Evolutionary conservation across 2,797 vertebrate genomes (phyloP).

Genomic region (Serranus cabrilla): DNA sequence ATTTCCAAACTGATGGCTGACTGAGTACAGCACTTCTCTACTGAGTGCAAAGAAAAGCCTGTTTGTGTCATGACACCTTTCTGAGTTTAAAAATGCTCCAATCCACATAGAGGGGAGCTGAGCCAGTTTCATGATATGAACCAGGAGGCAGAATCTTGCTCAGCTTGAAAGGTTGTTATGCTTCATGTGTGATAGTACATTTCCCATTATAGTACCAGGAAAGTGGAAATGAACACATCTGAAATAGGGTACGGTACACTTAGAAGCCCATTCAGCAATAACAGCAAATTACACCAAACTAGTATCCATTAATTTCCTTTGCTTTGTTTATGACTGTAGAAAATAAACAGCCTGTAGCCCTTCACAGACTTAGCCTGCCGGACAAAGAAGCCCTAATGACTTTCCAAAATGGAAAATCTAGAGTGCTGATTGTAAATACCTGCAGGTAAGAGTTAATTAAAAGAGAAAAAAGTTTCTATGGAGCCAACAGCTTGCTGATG

Average conservation of each 20-base stretch:
- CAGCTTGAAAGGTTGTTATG: constrained; percentile 11
- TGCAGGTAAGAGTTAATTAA: constrained; percentile 23
- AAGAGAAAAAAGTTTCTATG: neutral
- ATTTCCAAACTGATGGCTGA: constrained; percentile 48
- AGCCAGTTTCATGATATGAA: constrained; percentile 37
- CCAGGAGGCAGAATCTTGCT: constrained; percentile 7
- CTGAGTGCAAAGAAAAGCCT: constrained; percentile 46
- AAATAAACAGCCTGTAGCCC: constrained; percentile 37
- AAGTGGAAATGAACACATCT: constrained; percentile 18
- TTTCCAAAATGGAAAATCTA: constrained; percentile 34
- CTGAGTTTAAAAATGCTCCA: constrained; percentile 39
- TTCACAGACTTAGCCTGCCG: constrained; percentile 11
- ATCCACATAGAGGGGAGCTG: constrained; percentile 34
- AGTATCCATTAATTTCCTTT: constrained; percentile 31
- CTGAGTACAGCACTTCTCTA: constrained; percentile 41
- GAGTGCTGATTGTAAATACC: constrained; percentile 32
- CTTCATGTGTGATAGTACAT: constrained; percentile 5
- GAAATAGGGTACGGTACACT: neutral
- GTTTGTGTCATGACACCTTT: constrained; percentile 59
- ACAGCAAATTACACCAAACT: constrained; percentile 12
- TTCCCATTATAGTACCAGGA: neutral
- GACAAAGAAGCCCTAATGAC: constrained; percentile 34
- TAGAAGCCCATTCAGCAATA: neutral
- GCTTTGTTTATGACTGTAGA: constrained; percentile 28
- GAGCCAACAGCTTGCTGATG: constrained; percentile 24